Evolutionary conservation across 2,888 invertebrate genomes (phyloP).

Genomic region (Dicycla oo): DNA sequence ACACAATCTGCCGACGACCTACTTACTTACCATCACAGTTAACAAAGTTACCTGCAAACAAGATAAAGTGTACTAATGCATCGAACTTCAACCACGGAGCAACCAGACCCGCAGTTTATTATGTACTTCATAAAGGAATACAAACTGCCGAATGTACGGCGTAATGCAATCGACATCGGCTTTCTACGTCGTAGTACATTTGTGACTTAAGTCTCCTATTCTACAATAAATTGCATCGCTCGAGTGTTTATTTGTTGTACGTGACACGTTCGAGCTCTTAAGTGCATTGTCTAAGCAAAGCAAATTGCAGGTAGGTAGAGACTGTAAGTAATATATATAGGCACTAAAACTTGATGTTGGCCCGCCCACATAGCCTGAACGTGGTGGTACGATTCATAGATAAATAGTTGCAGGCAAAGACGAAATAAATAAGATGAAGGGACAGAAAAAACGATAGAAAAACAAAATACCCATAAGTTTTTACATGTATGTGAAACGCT

Average conservation of each 20-base stretch:
- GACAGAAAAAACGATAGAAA: neutral
- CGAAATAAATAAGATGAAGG: neutral
- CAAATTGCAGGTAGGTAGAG: slow-evolving; percentile 30
- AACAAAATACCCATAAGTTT: neutral
- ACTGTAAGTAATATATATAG: neutral
- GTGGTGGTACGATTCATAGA: neutral
- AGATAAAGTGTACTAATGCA: slow-evolving; percentile 32
- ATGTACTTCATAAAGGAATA: slow-evolving; percentile 64
- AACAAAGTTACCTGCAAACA: slow-evolving; percentile 24
- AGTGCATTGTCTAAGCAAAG: slow-evolving; percentile 52
- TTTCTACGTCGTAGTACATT: slow-evolving; percentile 50
- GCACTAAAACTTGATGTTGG: slow-evolving; percentile 30
- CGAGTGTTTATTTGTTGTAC: slow-evolving; percentile 58
- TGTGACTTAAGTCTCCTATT: slow-evolving; percentile 62
- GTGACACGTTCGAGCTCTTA: slow-evolving; percentile 48
- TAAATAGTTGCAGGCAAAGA: neutral
- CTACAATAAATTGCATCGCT: slow-evolving; percentile 62
- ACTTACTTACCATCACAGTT: neutral
- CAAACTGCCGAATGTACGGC: slow-evolving; percentile 57
- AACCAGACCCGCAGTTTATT: slow-evolving; percentile 60
- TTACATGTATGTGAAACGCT: neutral
- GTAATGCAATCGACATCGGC: slow-evolving; percentile 66
- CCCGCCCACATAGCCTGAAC: slow-evolving; percentile 1
- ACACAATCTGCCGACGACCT: slow-evolving; percentile 12
- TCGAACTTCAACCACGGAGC: slow-evolving; percentile 44